Percentiles rank a stretch among this genome's conserved stretches.
Conservation (phyloP, 1,140 invertebrate species). For the Musca domestica region DNA sequence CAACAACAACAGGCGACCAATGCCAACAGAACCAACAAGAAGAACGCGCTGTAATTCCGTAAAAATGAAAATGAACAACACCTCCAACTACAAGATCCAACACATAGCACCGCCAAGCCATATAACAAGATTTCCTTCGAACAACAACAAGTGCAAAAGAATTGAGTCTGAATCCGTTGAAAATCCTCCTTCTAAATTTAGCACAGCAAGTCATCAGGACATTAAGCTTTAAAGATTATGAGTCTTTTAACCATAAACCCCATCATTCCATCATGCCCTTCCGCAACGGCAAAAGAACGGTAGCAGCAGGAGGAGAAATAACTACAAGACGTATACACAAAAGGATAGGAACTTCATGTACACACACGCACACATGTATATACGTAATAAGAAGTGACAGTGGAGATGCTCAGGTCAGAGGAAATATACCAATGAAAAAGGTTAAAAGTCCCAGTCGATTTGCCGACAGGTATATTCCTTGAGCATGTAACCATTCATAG, state of each 20-base stretch:
- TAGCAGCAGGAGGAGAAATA: neutral
- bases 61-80: conserved; percentile 17
- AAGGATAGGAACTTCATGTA: neutral
- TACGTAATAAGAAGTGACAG: too few relatives aligned
- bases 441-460: too few relatives aligned
- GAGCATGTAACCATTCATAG: too few relatives aligned
- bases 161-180: neutral
- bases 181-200: conserved; percentile 4
- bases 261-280: conserved; percentile 9
- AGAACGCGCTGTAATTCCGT: conserved; percentile 16
- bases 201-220: conserved; percentile 19
- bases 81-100: neutral
- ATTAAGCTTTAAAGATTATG: conserved; percentile 19
- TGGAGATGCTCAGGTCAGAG: too few relatives aligned
- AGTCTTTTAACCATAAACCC: conserved; percentile 14
- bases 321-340: neutral
- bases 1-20: neutral
- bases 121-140: too few relatives aligned
- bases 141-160: too few relatives aligned
- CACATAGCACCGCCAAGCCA: too few relatives aligned
- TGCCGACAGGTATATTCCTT: too few relatives aligned
- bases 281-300: neutral
- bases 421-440: too few relatives aligned
- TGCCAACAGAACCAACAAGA: neutral
- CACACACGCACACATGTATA: neutral